These are phyloP conservation scores for Eurytoma californica DNA, from an alignment of 2,888 invertebrate genomes.

Conservation along the genomic window DNA sequence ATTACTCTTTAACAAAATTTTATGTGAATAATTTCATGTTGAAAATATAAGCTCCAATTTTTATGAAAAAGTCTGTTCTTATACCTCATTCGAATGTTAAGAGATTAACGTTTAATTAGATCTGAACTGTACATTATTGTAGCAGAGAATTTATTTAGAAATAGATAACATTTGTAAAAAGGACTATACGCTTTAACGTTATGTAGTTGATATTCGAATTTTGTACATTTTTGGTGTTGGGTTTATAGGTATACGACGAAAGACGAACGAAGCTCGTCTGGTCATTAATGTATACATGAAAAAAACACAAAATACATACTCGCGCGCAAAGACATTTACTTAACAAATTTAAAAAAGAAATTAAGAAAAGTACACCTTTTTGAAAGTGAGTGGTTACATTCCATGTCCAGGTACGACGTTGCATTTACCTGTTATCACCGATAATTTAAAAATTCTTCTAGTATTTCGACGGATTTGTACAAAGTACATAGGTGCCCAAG, in stretches of 20 bases:
- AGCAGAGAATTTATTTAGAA: conserved; percentile 63
- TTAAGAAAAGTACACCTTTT: conserved; percentile 50
- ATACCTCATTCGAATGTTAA: conserved; percentile 14
- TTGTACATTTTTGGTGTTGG: conserved; percentile 69
- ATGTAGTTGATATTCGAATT: conserved; percentile 63
- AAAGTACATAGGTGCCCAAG: conserved; percentile 20
- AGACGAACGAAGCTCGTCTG: conserved; percentile 46
- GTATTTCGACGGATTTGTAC: conserved; percentile 34
- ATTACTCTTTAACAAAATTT: conserved; percentile 19
- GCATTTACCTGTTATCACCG: conserved; percentile 62
- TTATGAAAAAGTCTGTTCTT: conserved; percentile 4
- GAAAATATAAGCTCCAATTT: conserved; percentile 21
- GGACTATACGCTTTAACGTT: conserved; percentile 62
- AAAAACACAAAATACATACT: too few species aligned
- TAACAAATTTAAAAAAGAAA: conserved; percentile 48
- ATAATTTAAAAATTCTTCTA: conserved; percentile 22
- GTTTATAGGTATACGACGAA: conserved; percentile 46
- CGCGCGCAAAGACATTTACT: conserved; percentile 48
- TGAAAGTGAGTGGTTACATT: conserved; percentile 63
- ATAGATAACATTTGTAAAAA: conserved; percentile 68
- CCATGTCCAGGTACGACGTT: conserved; percentile 63
- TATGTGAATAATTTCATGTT: not conserved
- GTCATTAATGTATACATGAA: conserved; percentile 54
- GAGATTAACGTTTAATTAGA: conserved; percentile 48
- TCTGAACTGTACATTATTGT: conserved; percentile 61